phyloP scores from a whole-genome alignment of 2,888 invertebrate genomes.

The Acronicta psi region DNA sequence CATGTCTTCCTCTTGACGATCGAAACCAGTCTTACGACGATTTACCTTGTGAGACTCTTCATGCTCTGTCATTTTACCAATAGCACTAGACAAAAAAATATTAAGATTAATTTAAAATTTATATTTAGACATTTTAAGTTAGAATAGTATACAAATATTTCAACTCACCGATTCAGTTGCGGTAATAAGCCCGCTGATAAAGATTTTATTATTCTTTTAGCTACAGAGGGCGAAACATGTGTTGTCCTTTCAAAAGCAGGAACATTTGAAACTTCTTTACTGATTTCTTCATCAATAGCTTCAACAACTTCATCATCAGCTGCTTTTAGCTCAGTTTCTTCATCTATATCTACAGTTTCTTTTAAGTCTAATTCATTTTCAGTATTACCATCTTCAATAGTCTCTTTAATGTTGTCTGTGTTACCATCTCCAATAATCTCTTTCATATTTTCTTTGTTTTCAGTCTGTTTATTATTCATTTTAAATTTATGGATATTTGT shows the following conservation, averaged over 20 bases:
- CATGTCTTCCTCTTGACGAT: conserved; percentile 97
- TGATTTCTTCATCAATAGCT: conserved; percentile 68
- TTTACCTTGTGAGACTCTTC: conserved; percentile 94
- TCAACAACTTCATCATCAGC: conserved; percentile 81
- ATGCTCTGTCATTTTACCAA: conserved; percentile 90
- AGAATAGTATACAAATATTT: not conserved
- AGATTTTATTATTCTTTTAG: conserved; percentile 92
- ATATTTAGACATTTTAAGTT: no score
- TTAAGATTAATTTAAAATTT: no score
- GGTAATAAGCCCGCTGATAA: conserved; percentile 93
- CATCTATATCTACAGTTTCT: conserved; percentile 62
- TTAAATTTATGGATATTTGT: conserved; percentile 64
- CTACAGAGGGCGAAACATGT: conserved; percentile 91
- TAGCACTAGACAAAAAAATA: conserved; percentile 67
- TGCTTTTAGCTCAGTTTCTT: conserved; percentile 74
- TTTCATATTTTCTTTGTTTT: conserved; percentile 55
- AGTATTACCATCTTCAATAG: conserved; percentile 49
- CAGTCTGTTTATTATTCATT: conserved; percentile 55
- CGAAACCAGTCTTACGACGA: conserved; percentile 90
- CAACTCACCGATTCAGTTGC: conserved; percentile 91
- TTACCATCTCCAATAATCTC: conserved; percentile 49
- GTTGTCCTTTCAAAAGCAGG: conserved; percentile 84
- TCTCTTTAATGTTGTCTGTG: conserved; percentile 37
- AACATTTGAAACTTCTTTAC: conserved; percentile 69
- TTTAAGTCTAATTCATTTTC: conserved; percentile 51